phyloP scores from a whole-genome alignment of 2,888 invertebrate genomes.

The Phyllotreta cruciferae region DNA sequence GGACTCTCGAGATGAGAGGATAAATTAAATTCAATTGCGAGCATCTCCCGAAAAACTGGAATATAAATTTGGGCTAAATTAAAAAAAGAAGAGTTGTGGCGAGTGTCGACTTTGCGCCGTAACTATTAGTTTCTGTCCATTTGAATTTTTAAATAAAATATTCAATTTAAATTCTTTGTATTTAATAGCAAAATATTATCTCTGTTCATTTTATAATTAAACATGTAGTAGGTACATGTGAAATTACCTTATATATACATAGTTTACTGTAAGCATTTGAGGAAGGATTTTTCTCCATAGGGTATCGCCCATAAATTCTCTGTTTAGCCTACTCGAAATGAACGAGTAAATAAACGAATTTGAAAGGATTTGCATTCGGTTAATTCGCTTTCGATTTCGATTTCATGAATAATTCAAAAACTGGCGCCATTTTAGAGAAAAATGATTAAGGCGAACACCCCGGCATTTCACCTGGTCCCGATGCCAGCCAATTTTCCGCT shows the following conservation, averaged over 20 bases:
- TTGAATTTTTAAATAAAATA: no score
- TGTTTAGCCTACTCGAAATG: constrained; percentile 41
- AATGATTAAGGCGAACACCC: constrained; percentile 31
- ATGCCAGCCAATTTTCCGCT: constrained; percentile 47
- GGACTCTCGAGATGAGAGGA: constrained; percentile 18
- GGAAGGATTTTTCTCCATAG: background rate
- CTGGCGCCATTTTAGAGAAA: constrained; percentile 38
- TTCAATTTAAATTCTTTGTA: no score
- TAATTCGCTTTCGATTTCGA: constrained; percentile 53
- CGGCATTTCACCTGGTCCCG: constrained; percentile 31
- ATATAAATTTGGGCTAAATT: background rate
- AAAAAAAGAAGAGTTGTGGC: background rate
- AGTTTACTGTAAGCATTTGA: no score
- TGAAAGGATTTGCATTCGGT: constrained; percentile 51
- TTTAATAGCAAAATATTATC: no score
- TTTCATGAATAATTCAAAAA: constrained; percentile 54
- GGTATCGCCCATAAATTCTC: constrained; percentile 36
- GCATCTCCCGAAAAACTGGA: background rate
- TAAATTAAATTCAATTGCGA: constrained; percentile 1
- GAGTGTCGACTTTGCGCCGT: no score
- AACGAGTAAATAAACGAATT: constrained; percentile 48
- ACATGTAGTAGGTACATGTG: no score
- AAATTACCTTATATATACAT: no score
- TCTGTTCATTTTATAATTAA: no score
- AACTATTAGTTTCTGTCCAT: background rate